Conservation (phyloP, 2,113 vertebrate genomes). For the Lophotis ruficrista region DNA sequence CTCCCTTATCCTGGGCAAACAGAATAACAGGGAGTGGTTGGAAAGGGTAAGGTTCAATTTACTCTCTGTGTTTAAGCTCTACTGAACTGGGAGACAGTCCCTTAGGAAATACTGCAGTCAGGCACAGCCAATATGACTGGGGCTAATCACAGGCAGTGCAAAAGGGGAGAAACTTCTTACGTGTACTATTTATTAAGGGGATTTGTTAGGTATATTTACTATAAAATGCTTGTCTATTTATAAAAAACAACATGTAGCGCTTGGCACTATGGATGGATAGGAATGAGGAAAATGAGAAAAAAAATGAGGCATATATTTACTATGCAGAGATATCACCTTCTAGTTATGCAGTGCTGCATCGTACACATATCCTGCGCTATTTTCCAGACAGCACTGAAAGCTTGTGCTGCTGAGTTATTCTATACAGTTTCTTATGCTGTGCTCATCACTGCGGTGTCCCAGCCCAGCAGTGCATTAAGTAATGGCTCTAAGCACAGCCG, state of each 20-base stretch:
- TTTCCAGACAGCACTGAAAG: neutral
- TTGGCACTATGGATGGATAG: neutral
- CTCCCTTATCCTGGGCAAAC: slow-evolving; percentile 14
- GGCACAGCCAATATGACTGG: neutral
- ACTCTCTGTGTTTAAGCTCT: neutral
- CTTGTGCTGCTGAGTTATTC: neutral
- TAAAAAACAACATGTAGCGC: neutral
- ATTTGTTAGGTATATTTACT: neutral
- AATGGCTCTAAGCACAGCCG: neutral
- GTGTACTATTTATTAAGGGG: neutral
- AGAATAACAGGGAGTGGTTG: slow-evolving; percentile 3
- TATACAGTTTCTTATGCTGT: neutral
- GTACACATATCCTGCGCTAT: neutral
- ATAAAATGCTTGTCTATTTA: neutral
- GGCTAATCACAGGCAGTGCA: neutral
- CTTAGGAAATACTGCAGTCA: slow-evolving; percentile 2
- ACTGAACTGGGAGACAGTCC: neutral
- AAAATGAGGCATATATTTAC: neutral
- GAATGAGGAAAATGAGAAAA: neutral
- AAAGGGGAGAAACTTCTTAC: neutral
- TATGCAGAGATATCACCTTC: neutral
- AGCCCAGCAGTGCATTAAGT: neutral
- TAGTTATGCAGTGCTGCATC: neutral
- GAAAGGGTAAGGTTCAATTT: slow-evolving; percentile 33
- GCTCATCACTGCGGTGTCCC: neutral